phyloP scores from a whole-genome alignment of 1,140 invertebrate species.

The Telenomus remus region DNA sequence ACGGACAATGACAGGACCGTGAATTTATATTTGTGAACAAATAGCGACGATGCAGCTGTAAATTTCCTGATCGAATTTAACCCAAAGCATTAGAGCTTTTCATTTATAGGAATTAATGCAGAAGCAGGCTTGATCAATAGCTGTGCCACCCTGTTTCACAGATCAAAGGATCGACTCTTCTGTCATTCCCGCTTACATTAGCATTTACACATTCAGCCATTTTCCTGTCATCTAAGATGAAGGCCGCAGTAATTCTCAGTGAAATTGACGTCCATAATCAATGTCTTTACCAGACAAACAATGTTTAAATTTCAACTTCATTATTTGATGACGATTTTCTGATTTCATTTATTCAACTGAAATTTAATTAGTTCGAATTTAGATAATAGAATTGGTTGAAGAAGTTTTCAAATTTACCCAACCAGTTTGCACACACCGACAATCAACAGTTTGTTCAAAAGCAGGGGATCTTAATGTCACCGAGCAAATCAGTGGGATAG shows the following conservation, averaged over 20 bases:
- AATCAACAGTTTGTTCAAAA: background rate
- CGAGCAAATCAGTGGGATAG: background rate
- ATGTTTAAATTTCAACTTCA: background rate
- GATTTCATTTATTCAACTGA: no score
- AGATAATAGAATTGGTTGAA: no score
- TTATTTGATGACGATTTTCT: no score
- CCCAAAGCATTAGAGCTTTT: constrained; percentile 15
- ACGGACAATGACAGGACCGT: background rate
- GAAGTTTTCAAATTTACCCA: background rate
- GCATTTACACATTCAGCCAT: constrained; percentile 14
- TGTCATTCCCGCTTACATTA: constrained; percentile 19
- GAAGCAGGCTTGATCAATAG: constrained; percentile 49
- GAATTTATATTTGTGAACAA: background rate
- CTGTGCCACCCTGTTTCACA: constrained; percentile 33
- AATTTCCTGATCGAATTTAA: background rate
- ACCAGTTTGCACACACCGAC: background rate
- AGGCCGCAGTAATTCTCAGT: background rate
- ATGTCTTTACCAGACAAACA: background rate
- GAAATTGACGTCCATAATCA: background rate
- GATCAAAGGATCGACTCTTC: constrained; percentile 48
- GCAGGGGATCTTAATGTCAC: background rate
- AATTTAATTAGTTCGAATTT: no score
- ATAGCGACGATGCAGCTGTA: no score
- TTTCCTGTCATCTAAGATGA: constrained; percentile 5
- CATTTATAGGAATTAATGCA: constrained; percentile 38